Base-by-base conservation (phyloP, 2,113 vertebrate genomes). In the Poicephalus gulielmi region DNA sequence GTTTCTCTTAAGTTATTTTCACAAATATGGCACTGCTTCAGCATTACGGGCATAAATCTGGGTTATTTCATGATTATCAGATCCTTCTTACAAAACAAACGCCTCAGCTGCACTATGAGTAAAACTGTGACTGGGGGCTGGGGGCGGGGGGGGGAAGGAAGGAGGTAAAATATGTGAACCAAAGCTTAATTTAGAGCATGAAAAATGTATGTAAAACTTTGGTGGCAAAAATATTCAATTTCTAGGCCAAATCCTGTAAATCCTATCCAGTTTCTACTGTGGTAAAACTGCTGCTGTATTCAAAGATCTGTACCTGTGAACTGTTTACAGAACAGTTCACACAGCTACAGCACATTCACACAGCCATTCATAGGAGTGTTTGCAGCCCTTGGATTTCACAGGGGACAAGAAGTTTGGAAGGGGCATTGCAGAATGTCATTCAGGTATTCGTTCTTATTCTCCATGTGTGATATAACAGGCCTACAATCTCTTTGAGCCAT, bases 61-160 rank as follows among this genome's bases (percentile, higher is more conserved):
- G 50, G 75, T 69, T 92, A 83, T 85, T 94, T 92, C 86, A 81
- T 46, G 77, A 96, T 86, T 94, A 96, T 88, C 83, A 91, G 82
- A 86, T 91, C 73, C 79, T 96, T 87, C 86, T 71, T 92, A 93
- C 75, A 94, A 94, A 86, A 86, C 86, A 96, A 96, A 95, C 79
- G 93, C 39, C 74, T 85, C 60, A 94, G 80, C 62, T 81, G 80
- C 13, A 7, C 39, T 86, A 55, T 22, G 35, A 96, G 71, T 91
- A 91, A 73, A 78, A 55, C 44, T 95, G 80, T 82, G 43, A 93
- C 30, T 64, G 11, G 13, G 31, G 31, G 31, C 18, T 12, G 18
- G 19, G 31, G 53, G 11, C 11, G 11, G 18, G 12, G 53, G 53
- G 55, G 3, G 55, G 19, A 31, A 19, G 17, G 57, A n/a, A 35